Evolutionary conservation across 2,888 invertebrate genomes (phyloP).

Genomic region (Agrochola circellaris): DNA sequence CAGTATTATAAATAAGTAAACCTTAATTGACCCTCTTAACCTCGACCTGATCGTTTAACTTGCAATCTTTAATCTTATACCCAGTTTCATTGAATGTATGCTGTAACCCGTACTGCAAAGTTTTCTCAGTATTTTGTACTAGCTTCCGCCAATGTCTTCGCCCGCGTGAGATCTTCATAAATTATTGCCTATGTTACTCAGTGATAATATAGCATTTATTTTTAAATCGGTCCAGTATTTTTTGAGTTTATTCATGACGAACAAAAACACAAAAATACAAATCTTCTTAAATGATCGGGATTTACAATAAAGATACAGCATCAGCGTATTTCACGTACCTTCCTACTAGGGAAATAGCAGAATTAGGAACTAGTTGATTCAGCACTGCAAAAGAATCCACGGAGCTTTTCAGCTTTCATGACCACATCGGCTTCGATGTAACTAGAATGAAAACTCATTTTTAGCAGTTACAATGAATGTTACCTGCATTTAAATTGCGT

Average conservation of each 20-base stretch:
- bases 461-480: background rate
- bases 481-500: background rate
- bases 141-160: too few relatives aligned
- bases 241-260: too few relatives aligned
- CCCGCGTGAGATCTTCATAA: too few relatives aligned
- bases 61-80: slow-evolving; percentile 12
- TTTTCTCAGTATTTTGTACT: background rate
- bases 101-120: too few relatives aligned
- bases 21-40: background rate
- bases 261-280: too few relatives aligned
- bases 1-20: background rate
- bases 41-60: slow-evolving; percentile 9
- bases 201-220: too few relatives aligned
- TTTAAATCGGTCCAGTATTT: too few relatives aligned
- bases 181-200: too few relatives aligned
- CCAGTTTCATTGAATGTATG: background rate
- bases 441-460: background rate
- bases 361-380: background rate
- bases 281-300: too few relatives aligned
- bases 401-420: background rate
- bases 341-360: background rate
- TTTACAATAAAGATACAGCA: background rate
- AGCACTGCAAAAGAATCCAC: background rate
- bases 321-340: background rate
- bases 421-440: background rate